phyloP scores from a whole-genome alignment of 2,888 invertebrate genomes.

The Athalia cordata region DNA sequence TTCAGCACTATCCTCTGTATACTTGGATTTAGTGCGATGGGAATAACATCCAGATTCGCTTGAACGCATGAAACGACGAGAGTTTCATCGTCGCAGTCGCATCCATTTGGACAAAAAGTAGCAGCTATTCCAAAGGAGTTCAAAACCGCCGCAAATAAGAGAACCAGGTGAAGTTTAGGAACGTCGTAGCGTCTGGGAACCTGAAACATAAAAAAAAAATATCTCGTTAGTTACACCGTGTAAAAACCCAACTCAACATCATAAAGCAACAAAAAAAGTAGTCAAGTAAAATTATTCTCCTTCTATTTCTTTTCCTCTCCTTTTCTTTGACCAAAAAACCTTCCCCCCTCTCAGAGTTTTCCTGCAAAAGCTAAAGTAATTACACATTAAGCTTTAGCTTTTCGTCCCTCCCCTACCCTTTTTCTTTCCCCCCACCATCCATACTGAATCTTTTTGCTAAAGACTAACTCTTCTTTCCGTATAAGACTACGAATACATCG shows the following conservation, averaged over 20 bases:
- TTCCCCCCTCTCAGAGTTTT: conserved; percentile 2
- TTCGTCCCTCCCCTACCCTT: background rate
- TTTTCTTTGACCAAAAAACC: background rate
- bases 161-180: conserved; percentile 38
- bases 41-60: conserved; percentile 90
- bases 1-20: conserved; percentile 89
- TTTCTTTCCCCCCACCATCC: too few species aligned
- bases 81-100: conserved; percentile 92
- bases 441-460: too few species aligned
- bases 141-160: conserved; percentile 49
- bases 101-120: conserved; percentile 90
- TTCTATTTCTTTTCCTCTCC: background rate
- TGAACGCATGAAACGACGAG: conserved; percentile 90
- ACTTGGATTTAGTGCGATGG: conserved; percentile 93
- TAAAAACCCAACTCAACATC: background rate
- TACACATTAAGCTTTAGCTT: conserved; percentile 40
- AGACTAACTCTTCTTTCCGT: too few species aligned
- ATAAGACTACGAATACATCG: too few species aligned
- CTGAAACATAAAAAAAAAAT: conserved; percentile 50
- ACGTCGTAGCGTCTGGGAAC: conserved; percentile 46
- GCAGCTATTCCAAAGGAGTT: conserved; percentile 71
- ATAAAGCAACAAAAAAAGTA: too few species aligned
- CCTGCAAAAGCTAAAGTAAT: conserved; percentile 11
- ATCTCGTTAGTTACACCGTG: conserved; percentile 13
- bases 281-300: background rate